Evolutionary conservation across 2,797 vertebrate genomes (phyloP).

Genomic region (Phataginus tetradactyla): DNA sequence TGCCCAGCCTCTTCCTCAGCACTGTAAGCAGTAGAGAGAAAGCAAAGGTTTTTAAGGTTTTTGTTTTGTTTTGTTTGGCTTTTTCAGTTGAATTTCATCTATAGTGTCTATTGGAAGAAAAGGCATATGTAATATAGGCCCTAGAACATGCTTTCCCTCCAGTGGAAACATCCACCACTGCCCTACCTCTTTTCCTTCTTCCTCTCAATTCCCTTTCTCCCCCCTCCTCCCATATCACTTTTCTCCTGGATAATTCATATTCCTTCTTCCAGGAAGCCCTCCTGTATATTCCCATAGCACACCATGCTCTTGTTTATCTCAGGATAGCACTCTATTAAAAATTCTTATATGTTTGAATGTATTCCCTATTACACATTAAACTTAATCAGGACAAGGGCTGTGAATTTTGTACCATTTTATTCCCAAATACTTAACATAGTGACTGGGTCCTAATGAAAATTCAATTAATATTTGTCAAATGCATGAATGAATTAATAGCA

Average conservation of each 20-base stretch:
- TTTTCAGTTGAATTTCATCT: not conserved
- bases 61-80: not conserved
- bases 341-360: not conserved
- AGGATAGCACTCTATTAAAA: not conserved
- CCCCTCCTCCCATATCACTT: not conserved
- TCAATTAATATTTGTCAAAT: conserved; percentile 28
- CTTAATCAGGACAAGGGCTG: not conserved
- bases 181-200: not conserved
- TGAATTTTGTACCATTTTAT: not conserved
- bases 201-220: not conserved
- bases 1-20: conserved; percentile 4
- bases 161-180: not conserved
- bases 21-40: conserved; percentile 32
- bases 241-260: not conserved
- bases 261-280: not conserved
- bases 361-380: not conserved
- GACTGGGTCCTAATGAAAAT: not conserved
- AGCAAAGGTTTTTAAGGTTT: not conserved
- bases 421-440: not conserved
- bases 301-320: not conserved
- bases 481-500: conserved; percentile 33
- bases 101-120: not conserved
- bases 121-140: not conserved
- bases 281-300: too few relatives aligned
- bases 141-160: not conserved